Evolutionary conservation across 2,113 vertebrate genomes (phyloP).

Genomic region (Mionectes macconnelli): DNA sequence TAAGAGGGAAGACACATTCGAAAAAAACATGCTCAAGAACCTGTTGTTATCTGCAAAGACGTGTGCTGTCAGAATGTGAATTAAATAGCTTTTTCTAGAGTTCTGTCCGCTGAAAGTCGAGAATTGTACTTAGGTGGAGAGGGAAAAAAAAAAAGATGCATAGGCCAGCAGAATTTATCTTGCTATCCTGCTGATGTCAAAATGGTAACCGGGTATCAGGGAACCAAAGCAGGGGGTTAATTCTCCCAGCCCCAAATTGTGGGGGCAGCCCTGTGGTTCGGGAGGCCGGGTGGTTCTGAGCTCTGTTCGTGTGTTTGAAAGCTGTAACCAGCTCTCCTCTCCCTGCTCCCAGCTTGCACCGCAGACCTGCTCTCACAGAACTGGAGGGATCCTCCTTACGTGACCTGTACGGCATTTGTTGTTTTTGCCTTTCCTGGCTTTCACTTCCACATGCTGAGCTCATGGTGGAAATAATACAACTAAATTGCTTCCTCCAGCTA

Average conservation of each 20-base stretch:
- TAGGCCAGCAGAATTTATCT: background rate
- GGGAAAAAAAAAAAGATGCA: background rate
- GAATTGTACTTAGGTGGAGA: background rate
- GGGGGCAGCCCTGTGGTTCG: background rate
- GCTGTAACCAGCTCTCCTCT: background rate
- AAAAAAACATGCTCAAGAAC: background rate
- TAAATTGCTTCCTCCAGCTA: conserved; percentile 50
- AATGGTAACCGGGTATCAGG: background rate
- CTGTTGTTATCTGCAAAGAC: background rate
- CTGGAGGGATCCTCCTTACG: background rate
- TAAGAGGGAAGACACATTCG: background rate
- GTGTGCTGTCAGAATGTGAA: background rate
- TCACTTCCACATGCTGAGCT: conserved; percentile 2
- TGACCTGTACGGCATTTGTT: background rate
- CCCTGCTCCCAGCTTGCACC: background rate
- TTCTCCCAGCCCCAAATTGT: background rate
- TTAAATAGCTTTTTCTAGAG: background rate
- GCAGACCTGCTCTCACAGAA: background rate
- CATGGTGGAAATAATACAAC: conserved; percentile 27
- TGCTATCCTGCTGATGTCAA: background rate
- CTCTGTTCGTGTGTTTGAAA: background rate
- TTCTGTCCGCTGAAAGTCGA: background rate
- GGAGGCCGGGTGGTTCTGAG: background rate
- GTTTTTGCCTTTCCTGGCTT: background rate
- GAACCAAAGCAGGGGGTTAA: background rate